Evolutionary conservation across 2,113 vertebrate genomes (phyloP).

Genomic region (Rousettus leschenaultii): DNA sequence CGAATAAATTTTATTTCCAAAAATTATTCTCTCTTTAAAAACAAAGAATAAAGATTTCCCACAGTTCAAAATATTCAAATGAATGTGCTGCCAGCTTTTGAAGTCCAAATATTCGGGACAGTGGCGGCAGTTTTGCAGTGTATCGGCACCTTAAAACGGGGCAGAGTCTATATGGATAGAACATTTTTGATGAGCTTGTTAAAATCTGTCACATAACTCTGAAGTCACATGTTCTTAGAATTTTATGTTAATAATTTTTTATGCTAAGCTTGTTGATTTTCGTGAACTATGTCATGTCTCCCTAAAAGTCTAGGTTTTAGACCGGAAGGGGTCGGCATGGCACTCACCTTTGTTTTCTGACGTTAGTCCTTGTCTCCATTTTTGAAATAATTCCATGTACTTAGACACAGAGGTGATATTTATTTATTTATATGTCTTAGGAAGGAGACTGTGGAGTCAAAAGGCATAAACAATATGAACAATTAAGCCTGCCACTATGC

Average conservation of each 20-base stretch:
- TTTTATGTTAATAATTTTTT: neutral
- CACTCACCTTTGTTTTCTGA: neutral
- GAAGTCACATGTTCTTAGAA: neutral
- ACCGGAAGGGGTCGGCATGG: neutral
- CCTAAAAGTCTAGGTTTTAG: neutral
- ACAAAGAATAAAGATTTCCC: neutral
- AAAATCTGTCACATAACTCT: neutral
- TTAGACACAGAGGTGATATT: neutral
- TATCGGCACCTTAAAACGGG: neutral
- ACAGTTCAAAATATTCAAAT: neutral
- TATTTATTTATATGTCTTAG: neutral
- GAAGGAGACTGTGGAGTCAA: neutral
- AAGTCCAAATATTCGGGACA: neutral
- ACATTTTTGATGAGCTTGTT: neutral
- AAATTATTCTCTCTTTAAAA: neutral
- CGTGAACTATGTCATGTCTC: neutral
- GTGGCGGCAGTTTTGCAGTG: neutral
- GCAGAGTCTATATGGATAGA: neutral
- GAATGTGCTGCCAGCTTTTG: neutral
- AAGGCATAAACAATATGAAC: neutral
- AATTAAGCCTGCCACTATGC: neutral
- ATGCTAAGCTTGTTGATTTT: neutral
- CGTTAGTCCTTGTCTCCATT: neutral
- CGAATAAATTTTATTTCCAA: conserved; percentile 23
- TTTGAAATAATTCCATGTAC: conserved; percentile 17